A percentile compares a stretch with the other conserved stretches of the same genome.
phyloP scores from a whole-genome alignment of 2,888 invertebrate species.

The Carabus problematicus region DNA sequence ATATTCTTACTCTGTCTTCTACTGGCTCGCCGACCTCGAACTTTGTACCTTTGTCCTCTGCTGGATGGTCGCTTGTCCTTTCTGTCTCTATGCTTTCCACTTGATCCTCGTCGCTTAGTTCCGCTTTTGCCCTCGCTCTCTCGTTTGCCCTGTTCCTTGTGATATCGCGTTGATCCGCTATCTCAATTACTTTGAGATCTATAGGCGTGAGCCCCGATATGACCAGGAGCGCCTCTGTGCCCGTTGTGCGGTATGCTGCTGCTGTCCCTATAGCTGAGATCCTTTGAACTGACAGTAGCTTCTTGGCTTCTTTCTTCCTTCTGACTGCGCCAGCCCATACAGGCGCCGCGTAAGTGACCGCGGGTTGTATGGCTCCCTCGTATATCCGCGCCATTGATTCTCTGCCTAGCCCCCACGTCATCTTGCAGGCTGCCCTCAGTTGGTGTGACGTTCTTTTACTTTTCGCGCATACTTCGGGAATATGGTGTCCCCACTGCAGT shows the following conservation, averaged over 20 bases:
- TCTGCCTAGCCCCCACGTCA: constrained; percentile 26
- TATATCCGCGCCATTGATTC: constrained; percentile 25
- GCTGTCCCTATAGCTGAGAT: constrained; percentile 15
- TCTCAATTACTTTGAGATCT: too few relatives aligned
- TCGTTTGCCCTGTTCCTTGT: too few relatives aligned
- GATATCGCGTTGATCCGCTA: too few relatives aligned
- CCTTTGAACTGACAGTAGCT: constrained; percentile 11
- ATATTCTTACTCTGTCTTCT: too few relatives aligned
- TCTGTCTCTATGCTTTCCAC: too few relatives aligned
- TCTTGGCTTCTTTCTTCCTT: constrained; percentile 1
- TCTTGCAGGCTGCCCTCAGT: constrained; percentile 25
- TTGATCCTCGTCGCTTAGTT: too few relatives aligned
- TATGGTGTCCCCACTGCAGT: constrained; percentile 18
- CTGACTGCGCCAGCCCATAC: constrained; percentile 22
- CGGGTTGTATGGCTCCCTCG: constrained; percentile 35
- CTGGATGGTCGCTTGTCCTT: too few relatives aligned
- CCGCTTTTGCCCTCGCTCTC: background rate
- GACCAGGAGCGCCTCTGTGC: constrained; percentile 9
- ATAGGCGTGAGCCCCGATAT: too few relatives aligned
- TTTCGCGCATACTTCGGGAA: background rate
- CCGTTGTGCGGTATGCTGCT: constrained; percentile 17
- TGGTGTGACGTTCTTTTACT: constrained; percentile 13
- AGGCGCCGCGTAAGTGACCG: constrained; percentile 29
- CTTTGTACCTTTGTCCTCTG: too few relatives aligned
- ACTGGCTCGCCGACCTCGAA: too few relatives aligned